A percentile compares a stretch with the other conserved stretches of the same genome.
Conservation (phyloP, 2,888 invertebrate species). For the Epirrhoe alternata region DNA sequence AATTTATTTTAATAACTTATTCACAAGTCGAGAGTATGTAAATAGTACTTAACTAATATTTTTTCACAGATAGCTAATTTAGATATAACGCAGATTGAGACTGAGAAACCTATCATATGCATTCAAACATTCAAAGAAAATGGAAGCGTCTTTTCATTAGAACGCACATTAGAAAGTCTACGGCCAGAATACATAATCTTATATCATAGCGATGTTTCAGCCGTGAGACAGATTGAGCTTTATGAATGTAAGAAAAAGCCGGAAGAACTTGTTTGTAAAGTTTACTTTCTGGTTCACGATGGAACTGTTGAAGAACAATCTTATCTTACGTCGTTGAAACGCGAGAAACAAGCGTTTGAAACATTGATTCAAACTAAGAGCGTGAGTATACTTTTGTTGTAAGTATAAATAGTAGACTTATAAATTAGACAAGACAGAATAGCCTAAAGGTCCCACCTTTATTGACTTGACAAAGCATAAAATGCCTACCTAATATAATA, state of each 20-base stretch:
- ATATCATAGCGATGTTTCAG: conserved; percentile 95
- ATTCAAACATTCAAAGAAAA: conserved; percentile 92
- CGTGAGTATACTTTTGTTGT: conserved; percentile 81
- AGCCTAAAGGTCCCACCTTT: too few species aligned
- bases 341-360: conserved; percentile 98
- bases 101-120: conserved; percentile 88
- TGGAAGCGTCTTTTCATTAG: conserved; percentile 89
- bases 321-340: conserved; percentile 94
- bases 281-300: conserved; percentile 96
- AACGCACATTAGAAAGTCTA: conserved; percentile 87
- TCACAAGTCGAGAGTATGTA: too few species aligned
- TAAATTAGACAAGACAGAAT: background rate
- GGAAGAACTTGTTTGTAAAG: conserved; percentile 84
- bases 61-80: conserved; percentile 87
- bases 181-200: conserved; percentile 94
- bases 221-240: conserved; percentile 95
- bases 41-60: background rate
- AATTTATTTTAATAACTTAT: background rate
- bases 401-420: too few species aligned
- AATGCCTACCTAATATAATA: too few species aligned
- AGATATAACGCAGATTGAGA: conserved; percentile 87
- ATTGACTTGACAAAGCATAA: background rate
- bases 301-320: conserved; percentile 98
- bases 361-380: conserved; percentile 95
- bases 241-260: conserved; percentile 87